Conservation (phyloP, 2,888 invertebrate genomes). For the Pristionchus entomophagus region DNA sequence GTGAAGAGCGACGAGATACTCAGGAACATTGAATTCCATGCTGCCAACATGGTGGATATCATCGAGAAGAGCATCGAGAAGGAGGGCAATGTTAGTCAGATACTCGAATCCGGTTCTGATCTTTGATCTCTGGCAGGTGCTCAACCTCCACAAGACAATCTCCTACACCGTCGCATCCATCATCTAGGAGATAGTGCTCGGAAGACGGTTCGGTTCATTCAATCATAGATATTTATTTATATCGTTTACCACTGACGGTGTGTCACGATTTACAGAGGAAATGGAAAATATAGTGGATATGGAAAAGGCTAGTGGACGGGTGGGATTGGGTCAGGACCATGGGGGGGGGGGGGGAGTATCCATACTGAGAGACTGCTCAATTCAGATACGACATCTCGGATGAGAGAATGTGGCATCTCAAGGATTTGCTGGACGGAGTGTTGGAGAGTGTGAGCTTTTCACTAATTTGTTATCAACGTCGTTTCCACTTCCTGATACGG, state of each 20-base stretch:
- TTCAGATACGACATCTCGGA: background rate
- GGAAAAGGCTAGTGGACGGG: too few species aligned
- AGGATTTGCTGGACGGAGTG: conserved; percentile 24
- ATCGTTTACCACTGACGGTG: too few species aligned
- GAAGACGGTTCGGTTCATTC: conserved; percentile 56
- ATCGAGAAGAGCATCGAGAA: background rate
- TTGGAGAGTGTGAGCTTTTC: background rate
- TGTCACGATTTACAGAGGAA: too few species aligned
- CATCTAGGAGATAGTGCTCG: conserved; percentile 74
- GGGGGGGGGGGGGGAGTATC: too few species aligned
- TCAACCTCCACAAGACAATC: conserved; percentile 57
- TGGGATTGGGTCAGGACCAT: too few species aligned
- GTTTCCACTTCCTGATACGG: background rate
- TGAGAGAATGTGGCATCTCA: conserved; percentile 8
- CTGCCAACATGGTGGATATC: background rate
- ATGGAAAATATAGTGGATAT: too few species aligned
- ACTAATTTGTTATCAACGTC: background rate
- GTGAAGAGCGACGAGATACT: background rate
- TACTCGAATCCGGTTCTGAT: background rate
- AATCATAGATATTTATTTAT: conserved; percentile 49
- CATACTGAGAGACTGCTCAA: too few species aligned
- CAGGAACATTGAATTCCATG: background rate
- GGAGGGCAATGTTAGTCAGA: background rate
- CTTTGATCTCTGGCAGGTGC: background rate
- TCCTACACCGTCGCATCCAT: conserved; percentile 73